Evolutionary conservation across 2,113 vertebrate genomes (phyloP).

Genomic region (Circaetus cinerascens): DNA sequence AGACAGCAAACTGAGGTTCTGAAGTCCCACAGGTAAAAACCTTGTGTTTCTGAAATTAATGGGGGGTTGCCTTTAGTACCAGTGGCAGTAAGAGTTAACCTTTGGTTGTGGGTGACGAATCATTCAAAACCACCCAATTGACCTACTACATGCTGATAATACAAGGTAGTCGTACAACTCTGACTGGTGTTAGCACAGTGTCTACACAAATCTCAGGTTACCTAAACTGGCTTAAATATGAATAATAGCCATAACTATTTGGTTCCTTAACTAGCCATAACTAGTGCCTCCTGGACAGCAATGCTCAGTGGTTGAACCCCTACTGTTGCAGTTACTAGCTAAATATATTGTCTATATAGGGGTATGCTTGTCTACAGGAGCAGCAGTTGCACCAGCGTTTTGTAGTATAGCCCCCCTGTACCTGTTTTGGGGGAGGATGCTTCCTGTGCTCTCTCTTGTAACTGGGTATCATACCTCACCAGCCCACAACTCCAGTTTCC

Average conservation of each 20-base stretch:
- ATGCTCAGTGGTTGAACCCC: not conserved
- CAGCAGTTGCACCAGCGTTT: not conserved
- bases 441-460: not conserved
- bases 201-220: not conserved
- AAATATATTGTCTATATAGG: not conserved
- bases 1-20: not conserved
- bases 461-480: not conserved
- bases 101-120: not conserved
- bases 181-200: not conserved
- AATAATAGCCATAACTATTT: not conserved
- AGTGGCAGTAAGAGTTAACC: not conserved
- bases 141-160: not conserved
- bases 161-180: not conserved
- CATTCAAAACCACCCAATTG: not conserved
- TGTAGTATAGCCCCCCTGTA: accelerated
- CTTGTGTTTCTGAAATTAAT: not conserved
- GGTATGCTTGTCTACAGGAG: not conserved
- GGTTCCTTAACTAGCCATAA: too few relatives aligned
- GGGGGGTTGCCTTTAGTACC: not conserved
- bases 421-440: not conserved
- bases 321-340: not conserved
- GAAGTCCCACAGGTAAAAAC: not conserved
- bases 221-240: not conserved
- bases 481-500: not conserved
- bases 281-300: not conserved